A percentile compares a stretch with the other conserved stretches of the same genome.
These are phyloP conservation scores for Erynnis tages DNA, from an alignment of 2,888 invertebrate genomes.

Conservation along the genomic window DNA sequence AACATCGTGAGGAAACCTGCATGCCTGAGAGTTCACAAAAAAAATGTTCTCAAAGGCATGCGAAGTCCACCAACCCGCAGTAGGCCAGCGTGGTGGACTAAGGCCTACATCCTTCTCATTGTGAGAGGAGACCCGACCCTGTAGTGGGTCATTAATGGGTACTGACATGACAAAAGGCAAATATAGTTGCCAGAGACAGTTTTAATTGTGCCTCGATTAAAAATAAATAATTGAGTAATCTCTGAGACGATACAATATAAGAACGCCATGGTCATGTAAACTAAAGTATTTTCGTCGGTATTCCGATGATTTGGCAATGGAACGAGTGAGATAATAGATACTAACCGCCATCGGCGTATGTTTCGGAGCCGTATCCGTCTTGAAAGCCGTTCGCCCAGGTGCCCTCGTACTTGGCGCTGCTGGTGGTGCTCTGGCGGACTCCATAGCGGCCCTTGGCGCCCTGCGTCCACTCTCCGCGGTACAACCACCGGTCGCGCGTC, in stretches of 20 bases:
- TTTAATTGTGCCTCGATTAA: slow-evolving; percentile 5
- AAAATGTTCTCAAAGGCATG: too few species aligned
- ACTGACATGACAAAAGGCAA: neutral
- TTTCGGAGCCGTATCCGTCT: slow-evolving; percentile 99
- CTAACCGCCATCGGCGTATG: slow-evolving; percentile 99
- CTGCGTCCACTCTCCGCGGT: slow-evolving; percentile 99
- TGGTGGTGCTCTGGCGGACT: slow-evolving; percentile 96
- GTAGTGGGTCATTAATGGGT: too few species aligned
- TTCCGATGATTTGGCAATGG: slow-evolving; percentile 62
- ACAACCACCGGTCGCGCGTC: slow-evolving; percentile 97
- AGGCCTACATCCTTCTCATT: too few species aligned
- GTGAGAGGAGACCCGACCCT: too few species aligned
- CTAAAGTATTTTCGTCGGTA: slow-evolving; percentile 63
- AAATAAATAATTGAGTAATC: slow-evolving; percentile 19
- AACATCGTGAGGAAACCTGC: too few species aligned
- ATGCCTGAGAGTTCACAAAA: too few species aligned
- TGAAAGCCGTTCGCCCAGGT: slow-evolving; percentile 99
- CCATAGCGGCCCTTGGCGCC: slow-evolving; percentile 99
- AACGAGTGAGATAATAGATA: slow-evolving; percentile 48
- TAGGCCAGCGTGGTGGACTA: too few species aligned
- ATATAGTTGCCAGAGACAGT: neutral
- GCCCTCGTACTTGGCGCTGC: slow-evolving; percentile 97
- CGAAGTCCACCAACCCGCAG: too few species aligned
- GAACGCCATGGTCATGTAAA: slow-evolving; percentile 64
- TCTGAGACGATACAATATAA: slow-evolving; percentile 37